Percentiles rank a stretch among this genome's conserved stretches.
These are phyloP conservation scores for Sebastes iracundus DNA, from an alignment of 2,797 vertebrate species.

Conservation along the genomic window DNA sequence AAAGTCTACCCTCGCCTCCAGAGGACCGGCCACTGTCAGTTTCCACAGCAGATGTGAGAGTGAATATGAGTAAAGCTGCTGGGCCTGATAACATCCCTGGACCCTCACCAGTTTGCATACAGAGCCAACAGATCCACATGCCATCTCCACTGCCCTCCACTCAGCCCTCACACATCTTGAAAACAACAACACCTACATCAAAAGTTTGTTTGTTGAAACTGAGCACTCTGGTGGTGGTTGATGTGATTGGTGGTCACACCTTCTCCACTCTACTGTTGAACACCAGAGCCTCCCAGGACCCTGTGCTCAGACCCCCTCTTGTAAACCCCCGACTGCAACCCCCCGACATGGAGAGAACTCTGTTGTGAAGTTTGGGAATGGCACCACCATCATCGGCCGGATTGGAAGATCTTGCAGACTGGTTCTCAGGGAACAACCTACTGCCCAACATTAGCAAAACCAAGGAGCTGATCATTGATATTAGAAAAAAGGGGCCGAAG, in stretches of 20 bases:
- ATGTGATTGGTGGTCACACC: background rate
- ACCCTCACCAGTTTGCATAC: background rate
- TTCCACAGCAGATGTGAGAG: background rate
- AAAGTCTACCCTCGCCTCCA: background rate
- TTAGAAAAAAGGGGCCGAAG: background rate
- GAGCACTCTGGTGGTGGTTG: too few relatives aligned
- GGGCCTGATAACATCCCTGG: background rate
- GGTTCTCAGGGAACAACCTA: background rate
- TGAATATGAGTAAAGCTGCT: background rate
- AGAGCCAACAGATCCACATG: background rate
- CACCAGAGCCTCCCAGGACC: background rate
- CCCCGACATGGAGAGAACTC: too few relatives aligned
- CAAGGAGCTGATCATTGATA: background rate
- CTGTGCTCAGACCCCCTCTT: too few relatives aligned
- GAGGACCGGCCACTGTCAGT: background rate
- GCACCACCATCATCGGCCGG: background rate
- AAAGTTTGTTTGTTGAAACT: background rate
- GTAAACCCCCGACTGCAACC: too few relatives aligned
- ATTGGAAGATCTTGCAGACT: too few relatives aligned
- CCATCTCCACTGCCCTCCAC: background rate
- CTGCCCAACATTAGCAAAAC: background rate
- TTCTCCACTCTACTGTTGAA: background rate
- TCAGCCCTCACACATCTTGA: background rate
- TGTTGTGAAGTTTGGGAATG: too few relatives aligned
- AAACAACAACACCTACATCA: background rate